phyloP scores from a whole-genome alignment of 2,797 vertebrate species.

The Smutsia temminckii region DNA sequence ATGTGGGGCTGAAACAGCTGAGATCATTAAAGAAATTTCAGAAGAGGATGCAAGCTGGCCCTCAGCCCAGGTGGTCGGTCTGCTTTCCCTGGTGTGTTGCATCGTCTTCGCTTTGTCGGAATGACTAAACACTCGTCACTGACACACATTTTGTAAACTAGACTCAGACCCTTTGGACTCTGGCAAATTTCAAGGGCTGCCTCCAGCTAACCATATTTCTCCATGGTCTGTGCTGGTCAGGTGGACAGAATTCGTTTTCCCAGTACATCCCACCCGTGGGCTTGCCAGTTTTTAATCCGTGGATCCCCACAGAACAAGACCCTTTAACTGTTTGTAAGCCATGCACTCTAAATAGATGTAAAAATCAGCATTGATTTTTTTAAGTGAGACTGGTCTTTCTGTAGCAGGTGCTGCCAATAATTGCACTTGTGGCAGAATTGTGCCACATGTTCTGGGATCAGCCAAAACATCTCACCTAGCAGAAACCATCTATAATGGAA shows the following conservation, averaged over 20 bases:
- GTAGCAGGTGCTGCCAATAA: neutral
- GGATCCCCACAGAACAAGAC: conserved; percentile 10
- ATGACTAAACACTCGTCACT: neutral
- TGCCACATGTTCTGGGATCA: neutral
- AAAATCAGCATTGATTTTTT: conserved; percentile 50
- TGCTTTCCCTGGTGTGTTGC: neutral
- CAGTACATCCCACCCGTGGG: conserved; percentile 16
- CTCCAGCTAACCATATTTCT: conserved; percentile 16
- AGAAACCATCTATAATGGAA: neutral
- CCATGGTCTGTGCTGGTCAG: neutral
- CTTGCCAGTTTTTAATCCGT: conserved; percentile 44
- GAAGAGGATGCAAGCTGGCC: neutral
- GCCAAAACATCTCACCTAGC: neutral
- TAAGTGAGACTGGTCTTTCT: conserved; percentile 13
- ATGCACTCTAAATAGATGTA: conserved; percentile 28
- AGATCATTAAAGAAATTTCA: neutral
- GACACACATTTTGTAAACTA: conserved; percentile 17
- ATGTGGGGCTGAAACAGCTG: neutral
- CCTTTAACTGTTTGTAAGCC: conserved; percentile 50
- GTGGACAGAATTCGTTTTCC: conserved; percentile 53
- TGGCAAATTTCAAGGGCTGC: conserved; percentile 53
- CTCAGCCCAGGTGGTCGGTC: neutral
- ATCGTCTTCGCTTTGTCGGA: neutral
- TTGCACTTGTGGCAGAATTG: neutral
- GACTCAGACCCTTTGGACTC: conserved; percentile 16